Evolutionary conservation across 2,797 vertebrate species (phyloP).

Genomic region (Gymnodraco acuticeps): DNA sequence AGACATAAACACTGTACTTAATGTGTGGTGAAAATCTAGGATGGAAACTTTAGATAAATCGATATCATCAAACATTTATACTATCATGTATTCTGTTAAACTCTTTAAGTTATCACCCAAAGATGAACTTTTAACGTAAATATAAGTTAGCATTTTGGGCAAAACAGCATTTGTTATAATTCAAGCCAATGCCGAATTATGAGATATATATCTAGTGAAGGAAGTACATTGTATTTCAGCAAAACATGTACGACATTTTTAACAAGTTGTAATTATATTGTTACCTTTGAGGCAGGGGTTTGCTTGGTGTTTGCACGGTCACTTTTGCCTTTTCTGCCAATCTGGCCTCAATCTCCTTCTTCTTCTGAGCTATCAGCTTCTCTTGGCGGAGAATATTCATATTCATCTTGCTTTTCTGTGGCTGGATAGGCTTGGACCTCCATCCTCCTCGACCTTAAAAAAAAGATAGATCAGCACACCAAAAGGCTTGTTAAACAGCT

Average conservation of each 20-base stretch:
- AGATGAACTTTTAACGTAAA: too few species aligned
- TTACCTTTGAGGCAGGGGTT: constrained; percentile 83
- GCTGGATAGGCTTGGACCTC: constrained; percentile 84
- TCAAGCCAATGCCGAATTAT: too few species aligned
- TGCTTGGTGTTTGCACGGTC: constrained; percentile 75
- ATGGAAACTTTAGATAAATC: too few species aligned
- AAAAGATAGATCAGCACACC: neutral
- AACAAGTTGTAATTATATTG: neutral
- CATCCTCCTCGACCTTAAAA: constrained; percentile 89
- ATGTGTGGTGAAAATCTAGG: neutral
- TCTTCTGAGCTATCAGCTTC: constrained; percentile 96
- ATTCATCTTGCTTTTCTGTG: constrained; percentile 90
- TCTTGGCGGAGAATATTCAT: constrained; percentile 95
- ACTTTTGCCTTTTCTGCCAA: constrained; percentile 90
- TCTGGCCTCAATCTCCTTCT: constrained; percentile 94
- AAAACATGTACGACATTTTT: neutral
- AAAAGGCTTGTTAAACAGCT: neutral
- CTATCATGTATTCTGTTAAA: too few species aligned
- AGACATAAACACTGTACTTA: neutral
- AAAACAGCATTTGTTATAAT: too few species aligned
- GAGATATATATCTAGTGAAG: too few species aligned
- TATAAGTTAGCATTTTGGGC: too few species aligned
- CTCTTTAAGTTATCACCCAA: too few species aligned
- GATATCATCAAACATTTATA: too few species aligned
- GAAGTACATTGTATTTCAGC: too few species aligned